A percentile compares a stretch with the other conserved stretches of the same genome.
phyloP scores from a whole-genome alignment of 2,888 invertebrate species.

The Oligia fasciuncula region DNA sequence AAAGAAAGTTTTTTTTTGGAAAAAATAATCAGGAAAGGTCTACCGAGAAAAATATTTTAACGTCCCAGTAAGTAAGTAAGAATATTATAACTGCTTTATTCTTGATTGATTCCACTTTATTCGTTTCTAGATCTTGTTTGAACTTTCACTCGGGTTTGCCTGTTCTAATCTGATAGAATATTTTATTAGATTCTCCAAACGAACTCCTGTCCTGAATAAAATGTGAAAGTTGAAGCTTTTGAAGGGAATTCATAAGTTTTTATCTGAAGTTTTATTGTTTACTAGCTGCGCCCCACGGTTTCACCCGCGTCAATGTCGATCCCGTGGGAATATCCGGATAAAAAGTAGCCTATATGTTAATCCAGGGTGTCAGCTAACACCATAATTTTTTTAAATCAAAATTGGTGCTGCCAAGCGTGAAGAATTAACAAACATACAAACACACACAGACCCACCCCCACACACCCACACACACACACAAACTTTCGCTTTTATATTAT shows the following conservation, averaged over 20 bases:
- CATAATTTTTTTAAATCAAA: no score
- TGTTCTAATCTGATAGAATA: slow-evolving; percentile 32
- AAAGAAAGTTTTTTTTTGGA: not conserved
- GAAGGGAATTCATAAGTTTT: not conserved
- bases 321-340: no score
- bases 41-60: not conserved
- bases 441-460: no score
- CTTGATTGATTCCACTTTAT: slow-evolving; percentile 20
- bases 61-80: not conserved
- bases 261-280: not conserved
- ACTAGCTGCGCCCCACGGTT: no score
- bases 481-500: no score
- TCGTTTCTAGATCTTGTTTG: slow-evolving; percentile 35
- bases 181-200: slow-evolving; percentile 27
- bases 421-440: no score
- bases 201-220: slow-evolving; percentile 3
- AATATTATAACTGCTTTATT: slow-evolving; percentile 8
- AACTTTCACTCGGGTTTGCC: slow-evolving; percentile 15
- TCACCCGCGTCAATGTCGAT: no score
- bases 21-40: not conserved
- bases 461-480: no score
- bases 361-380: no score
- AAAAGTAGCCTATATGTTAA: no score
- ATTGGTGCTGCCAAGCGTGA: no score
- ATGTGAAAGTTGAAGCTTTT: not conserved